These are phyloP conservation scores for Parapsyche elsis DNA, from an alignment of 1,140 invertebrate species.

Conservation along the genomic window DNA sequence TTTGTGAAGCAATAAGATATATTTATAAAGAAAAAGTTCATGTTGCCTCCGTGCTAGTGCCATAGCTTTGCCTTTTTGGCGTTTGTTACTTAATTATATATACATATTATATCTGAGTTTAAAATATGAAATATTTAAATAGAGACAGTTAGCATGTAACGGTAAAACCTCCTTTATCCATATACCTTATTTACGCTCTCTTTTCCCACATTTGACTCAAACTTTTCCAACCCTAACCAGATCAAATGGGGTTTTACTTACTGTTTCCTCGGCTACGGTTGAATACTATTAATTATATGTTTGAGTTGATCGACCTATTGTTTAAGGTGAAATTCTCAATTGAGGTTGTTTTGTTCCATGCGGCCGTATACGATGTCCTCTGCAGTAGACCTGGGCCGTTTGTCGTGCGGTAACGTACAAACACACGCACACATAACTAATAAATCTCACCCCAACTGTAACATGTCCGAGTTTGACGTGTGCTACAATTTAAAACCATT, in stretches of 20 bases:
- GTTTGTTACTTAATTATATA: conserved; percentile 13
- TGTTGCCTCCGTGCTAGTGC: conserved; percentile 26
- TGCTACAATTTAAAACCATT: conserved; percentile 54
- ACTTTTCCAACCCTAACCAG: too few relatives aligned
- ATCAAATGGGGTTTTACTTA: too few relatives aligned
- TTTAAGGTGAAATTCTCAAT: conserved; percentile 38
- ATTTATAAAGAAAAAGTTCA: neutral
- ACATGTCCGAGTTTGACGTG: conserved; percentile 54
- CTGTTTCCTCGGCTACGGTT: too few relatives aligned
- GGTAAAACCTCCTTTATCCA: too few relatives aligned
- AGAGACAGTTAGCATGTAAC: too few relatives aligned
- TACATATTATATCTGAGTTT: neutral
- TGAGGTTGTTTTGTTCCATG: conserved; percentile 67
- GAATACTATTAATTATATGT: neutral
- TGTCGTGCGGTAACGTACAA: conserved; percentile 74
- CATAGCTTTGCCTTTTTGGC: conserved; percentile 26
- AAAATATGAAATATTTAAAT: too few relatives aligned
- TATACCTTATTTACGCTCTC: too few relatives aligned
- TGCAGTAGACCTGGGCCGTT: conserved; percentile 71
- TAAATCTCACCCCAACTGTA: conserved; percentile 63
- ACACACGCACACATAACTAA: conserved; percentile 72
- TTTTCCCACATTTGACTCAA: too few relatives aligned
- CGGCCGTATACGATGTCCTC: conserved; percentile 67
- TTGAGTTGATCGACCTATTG: neutral
- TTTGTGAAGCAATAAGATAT: conserved; percentile 13